Conservation (phyloP, 2,888 invertebrate genomes). For the Ophraella communa region DNA sequence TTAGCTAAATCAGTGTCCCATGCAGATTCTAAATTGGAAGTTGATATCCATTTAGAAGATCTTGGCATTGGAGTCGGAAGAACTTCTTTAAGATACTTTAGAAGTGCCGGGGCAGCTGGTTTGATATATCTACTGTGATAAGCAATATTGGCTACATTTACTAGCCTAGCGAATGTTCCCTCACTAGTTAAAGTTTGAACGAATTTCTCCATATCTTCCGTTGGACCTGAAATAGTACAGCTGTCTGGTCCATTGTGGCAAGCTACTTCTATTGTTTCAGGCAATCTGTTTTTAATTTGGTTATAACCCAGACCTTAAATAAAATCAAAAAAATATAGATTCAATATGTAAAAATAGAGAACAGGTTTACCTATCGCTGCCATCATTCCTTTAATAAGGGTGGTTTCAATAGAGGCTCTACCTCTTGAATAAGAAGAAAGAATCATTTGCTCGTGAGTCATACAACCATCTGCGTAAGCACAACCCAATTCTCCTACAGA, state of each 20-base stretch:
- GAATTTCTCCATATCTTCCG: constrained; percentile 66
- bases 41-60: constrained; percentile 70
- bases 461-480: constrained; percentile 92
- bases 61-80: constrained; percentile 62
- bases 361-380: constrained; percentile 75
- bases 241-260: constrained; percentile 82
- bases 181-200: constrained; percentile 67
- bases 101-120: constrained; percentile 58
- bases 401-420: constrained; percentile 73
- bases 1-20: constrained; percentile 67
- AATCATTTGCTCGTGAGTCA: constrained; percentile 87
- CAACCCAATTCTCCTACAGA: constrained; percentile 95
- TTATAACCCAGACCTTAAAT: constrained; percentile 57
- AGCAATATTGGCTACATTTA: constrained; percentile 86
- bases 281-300: constrained; percentile 69
- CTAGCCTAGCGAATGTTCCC: constrained; percentile 81
- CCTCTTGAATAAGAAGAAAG: constrained; percentile 85
- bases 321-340: neutral
- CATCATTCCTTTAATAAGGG: constrained; percentile 81
- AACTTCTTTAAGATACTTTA: constrained; percentile 59
- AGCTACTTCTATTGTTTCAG: constrained; percentile 73
- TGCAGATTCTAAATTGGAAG: constrained; percentile 67
- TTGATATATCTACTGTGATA: constrained; percentile 86
- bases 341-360: neutral
- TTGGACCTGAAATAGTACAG: constrained; percentile 80